phyloP scores from a whole-genome alignment of 2,888 invertebrate species.

The Pyralis farinalis region DNA sequence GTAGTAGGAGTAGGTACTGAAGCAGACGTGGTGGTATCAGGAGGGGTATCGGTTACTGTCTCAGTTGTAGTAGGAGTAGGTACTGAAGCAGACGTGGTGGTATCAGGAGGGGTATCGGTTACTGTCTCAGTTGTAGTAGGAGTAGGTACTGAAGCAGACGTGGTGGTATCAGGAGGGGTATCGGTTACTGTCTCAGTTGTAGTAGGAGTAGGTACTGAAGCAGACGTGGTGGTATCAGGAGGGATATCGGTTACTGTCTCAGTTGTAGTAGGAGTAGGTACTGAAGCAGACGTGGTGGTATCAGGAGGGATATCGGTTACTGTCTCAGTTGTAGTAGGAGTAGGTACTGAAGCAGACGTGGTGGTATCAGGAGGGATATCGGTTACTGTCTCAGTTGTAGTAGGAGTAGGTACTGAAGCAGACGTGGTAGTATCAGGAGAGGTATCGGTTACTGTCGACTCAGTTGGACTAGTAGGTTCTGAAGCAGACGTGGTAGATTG shows the following conservation, averaged over 20 bases:
- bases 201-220: too few species aligned
- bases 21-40: not conserved
- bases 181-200: not conserved
- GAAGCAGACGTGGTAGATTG: not conserved
- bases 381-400: not conserved
- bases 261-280: conserved; percentile 6
- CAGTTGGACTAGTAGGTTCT: not conserved
- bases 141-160: too few species aligned
- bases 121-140: not conserved
- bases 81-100: too few species aligned
- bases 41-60: not conserved
- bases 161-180: not conserved
- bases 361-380: not conserved
- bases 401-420: too few species aligned
- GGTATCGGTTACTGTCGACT: conserved; percentile 2
- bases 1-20: not conserved
- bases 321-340: conserved; percentile 1
- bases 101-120: not conserved
- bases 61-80: not conserved
- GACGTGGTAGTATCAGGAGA: not conserved
- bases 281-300: too few species aligned
- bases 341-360: too few species aligned
- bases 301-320: conserved; percentile 8
- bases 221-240: not conserved
- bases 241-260: not conserved